phyloP scores from a whole-genome alignment of 2,888 invertebrate genomes.

The Dione vanillae region DNA sequence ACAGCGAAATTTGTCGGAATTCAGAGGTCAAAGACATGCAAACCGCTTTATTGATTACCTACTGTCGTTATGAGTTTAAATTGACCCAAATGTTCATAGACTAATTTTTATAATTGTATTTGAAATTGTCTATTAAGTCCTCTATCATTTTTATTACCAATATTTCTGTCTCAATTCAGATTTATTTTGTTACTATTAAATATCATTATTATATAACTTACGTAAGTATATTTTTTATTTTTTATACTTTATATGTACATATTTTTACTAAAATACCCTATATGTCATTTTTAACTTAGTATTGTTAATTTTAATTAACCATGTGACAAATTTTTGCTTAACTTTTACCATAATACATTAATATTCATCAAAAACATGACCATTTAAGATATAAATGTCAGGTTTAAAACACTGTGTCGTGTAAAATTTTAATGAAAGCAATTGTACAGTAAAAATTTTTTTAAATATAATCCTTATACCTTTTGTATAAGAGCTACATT shows the following conservation, averaged over 20 bases:
- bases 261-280: no score
- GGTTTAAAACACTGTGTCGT: conserved; percentile 24
- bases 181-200: no score
- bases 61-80: conserved; percentile 52
- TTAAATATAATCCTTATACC: conserved; percentile 20
- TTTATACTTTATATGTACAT: no score
- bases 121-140: conserved; percentile 32
- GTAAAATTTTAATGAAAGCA: conserved; percentile 34
- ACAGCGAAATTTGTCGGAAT: conserved; percentile 33
- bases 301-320: neutral
- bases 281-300: neutral
- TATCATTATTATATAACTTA: no score
- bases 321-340: neutral
- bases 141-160: conserved; percentile 29
- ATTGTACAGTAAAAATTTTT: conserved; percentile 3
- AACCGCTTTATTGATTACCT: conserved; percentile 62
- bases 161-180: conserved; percentile 12
- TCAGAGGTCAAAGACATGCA: conserved; percentile 62
- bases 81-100: conserved; percentile 52
- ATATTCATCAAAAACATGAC: conserved; percentile 23
- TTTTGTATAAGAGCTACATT: conserved; percentile 22
- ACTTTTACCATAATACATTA: conserved; percentile 15
- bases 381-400: conserved; percentile 16
- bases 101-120: conserved; percentile 49
- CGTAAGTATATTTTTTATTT: no score